Base-by-base conservation (phyloP, 2,113 vertebrate species). In the Clarias batrachus region DNA sequence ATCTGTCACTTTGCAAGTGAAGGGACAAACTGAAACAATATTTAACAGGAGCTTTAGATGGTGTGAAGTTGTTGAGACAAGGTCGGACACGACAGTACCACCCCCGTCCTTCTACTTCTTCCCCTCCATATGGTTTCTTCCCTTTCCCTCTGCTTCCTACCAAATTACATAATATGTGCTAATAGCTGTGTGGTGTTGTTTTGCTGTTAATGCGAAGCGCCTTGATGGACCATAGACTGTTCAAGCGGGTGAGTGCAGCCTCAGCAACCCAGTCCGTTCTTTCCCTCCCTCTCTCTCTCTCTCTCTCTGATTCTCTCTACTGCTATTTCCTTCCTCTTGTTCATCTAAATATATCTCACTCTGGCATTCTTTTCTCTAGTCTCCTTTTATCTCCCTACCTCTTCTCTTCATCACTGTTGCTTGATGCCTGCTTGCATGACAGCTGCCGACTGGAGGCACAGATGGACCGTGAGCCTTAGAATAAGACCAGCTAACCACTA, bases 181-280 rank as follows among this genome's bases (percentile, higher is more conserved):
- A 99, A 99, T 99, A 97, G 97, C 96, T 98, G 94, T 99, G 94
- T 99, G 98, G 96, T 98, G 95, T 99, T 98, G 96, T 99, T 98
- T 99, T 97, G 97, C 98, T 96, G 95, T 97, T 95, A 94, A 95
- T 93, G 96, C 95, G 94, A 99, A 99, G 98, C 98, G 98, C 98
- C 95, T 98, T 99, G 97, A 97, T 97, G 98, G 98, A 99, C 97
- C 98, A 97, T 99, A 99, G 98, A 96, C 98, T 98, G 97, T 99
- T 97, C 97, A 97, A 97, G 97, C 97, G 98, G 98, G 98, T 99
- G 98, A 99, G 98, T 99, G 95, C 96, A 97, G 97, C 96, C 96
- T 97, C 95, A 97, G 97, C 96, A 95, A 96, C 96, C 95, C 95
- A 96, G 95, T 92, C 82, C 84, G 79, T 88, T 23, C 73, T 84